These are phyloP conservation scores for Cryptus viduatorius DNA, from an alignment of 2,888 invertebrate species.

Conservation along the genomic window DNA sequence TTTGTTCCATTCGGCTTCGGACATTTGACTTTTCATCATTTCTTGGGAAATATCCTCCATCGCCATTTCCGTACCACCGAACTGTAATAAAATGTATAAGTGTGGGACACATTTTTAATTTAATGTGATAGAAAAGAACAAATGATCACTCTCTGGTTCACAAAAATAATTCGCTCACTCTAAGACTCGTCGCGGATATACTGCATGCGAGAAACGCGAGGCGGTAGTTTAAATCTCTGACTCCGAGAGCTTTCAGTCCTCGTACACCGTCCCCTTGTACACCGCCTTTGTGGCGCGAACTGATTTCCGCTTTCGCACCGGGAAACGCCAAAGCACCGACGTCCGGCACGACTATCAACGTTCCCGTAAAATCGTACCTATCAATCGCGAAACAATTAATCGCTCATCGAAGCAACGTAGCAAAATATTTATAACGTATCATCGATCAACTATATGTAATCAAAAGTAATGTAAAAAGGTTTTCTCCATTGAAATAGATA, in stretches of 20 bases:
- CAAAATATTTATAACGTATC: too few relatives aligned
- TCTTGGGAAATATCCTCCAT: constrained; percentile 96
- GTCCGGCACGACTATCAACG: constrained; percentile 98
- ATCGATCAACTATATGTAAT: too few relatives aligned
- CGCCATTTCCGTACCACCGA: constrained; percentile 93
- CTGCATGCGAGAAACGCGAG: constrained; percentile 98
- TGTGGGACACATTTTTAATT: too few relatives aligned
- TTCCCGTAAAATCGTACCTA: constrained; percentile 82
- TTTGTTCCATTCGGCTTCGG: constrained; percentile 96
- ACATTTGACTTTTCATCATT: constrained; percentile 97
- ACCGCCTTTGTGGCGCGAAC: constrained; percentile 90
- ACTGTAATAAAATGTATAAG: constrained; percentile 83
- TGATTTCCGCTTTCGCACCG: constrained; percentile 94
- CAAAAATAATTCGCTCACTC: constrained; percentile 84
- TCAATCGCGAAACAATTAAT: not conserved
- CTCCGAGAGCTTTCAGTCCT: constrained; percentile 94
- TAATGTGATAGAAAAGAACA: not conserved
- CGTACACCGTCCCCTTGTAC: constrained; percentile 93
- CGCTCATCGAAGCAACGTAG: not conserved
- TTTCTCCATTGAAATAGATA: not conserved
- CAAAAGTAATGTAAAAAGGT: not conserved
- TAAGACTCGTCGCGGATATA: constrained; percentile 93
- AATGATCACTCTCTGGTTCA: not conserved
- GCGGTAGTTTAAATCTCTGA: constrained; percentile 93
- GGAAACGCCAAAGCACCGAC: constrained; percentile 94